Percentiles rank a stretch among this genome's conserved stretches.
phyloP scores from a whole-genome alignment of 1,140 invertebrate species.

The Megalopta genalis region DNA sequence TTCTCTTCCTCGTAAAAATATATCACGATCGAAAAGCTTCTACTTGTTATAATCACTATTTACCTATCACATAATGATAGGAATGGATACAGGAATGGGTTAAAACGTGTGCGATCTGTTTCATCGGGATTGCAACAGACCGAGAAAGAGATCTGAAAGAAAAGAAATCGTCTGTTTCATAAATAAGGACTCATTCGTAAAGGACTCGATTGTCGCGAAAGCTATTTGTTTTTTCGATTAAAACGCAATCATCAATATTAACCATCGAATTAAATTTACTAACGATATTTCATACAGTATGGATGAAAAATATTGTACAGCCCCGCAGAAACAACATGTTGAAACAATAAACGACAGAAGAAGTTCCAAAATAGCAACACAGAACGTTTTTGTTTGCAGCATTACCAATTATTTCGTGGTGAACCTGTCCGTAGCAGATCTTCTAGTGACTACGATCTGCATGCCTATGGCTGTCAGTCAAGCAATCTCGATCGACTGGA shows the following conservation, averaged over 20 bases:
- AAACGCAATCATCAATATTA: not conserved
- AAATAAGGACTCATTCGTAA: not conserved
- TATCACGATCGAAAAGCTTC: too few relatives aligned
- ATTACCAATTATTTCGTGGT: conserved; percentile 95
- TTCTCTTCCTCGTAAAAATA: too few relatives aligned
- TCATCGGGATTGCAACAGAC: too few relatives aligned
- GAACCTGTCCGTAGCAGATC: conserved; percentile 92
- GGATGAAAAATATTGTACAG: not conserved
- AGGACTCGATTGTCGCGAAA: not conserved
- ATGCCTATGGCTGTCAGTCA: conserved; percentile 89
- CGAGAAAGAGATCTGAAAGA: too few relatives aligned
- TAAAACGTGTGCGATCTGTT: too few relatives aligned
- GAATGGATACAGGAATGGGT: too few relatives aligned
- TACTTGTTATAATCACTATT: too few relatives aligned
- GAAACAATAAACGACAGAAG: too few relatives aligned
- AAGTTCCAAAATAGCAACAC: not conserved
- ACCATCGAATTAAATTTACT: not conserved
- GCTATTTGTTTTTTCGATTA: not conserved
- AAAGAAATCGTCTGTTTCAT: not conserved
- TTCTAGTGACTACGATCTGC: conserved; percentile 90
- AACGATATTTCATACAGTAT: not conserved
- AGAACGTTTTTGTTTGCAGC: conserved; percentile 81
- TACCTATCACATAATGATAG: too few relatives aligned
- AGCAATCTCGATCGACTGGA: conserved; percentile 85
- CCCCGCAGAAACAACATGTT: too few relatives aligned